phyloP scores from a whole-genome alignment of 2,888 invertebrate species.

The Ophion costatus region DNA sequence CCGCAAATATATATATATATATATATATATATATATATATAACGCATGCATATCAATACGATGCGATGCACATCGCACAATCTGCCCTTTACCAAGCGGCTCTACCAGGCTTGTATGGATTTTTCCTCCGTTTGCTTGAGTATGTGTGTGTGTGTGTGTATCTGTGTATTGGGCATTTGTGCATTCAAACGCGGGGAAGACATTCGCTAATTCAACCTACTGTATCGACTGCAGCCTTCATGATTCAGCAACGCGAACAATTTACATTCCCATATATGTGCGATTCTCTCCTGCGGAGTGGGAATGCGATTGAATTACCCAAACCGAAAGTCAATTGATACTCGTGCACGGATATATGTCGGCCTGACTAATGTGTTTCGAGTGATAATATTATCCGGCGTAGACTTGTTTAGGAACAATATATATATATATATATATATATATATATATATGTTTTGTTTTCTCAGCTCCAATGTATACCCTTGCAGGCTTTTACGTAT shows the following conservation, averaged over 20 bases:
- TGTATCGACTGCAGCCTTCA: slow-evolving; percentile 43
- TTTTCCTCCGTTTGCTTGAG: slow-evolving; percentile 27
- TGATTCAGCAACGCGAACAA: slow-evolving; percentile 43
- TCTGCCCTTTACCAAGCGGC: slow-evolving; percentile 22
- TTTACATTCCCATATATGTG: slow-evolving; percentile 18
- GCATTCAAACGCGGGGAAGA: slow-evolving; percentile 30
- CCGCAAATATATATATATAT: no score
- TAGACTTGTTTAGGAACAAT: no score
- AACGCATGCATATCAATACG: slow-evolving; percentile 62
- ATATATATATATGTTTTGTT: no score
- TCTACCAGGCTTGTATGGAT: slow-evolving; percentile 29
- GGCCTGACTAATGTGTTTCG: no score
- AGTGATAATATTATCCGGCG: no score
- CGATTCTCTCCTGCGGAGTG: neutral
- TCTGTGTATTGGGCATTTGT: slow-evolving; percentile 25
- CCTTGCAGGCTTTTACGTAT: no score
- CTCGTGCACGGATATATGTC: no score
- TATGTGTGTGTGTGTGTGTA: neutral
- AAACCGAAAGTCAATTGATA: neutral
- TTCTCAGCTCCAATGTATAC: no score
- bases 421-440: no score
- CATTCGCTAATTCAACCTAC: slow-evolving; percentile 46
- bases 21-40: slow-evolving; percentile 30
- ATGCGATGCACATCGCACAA: slow-evolving; percentile 57
- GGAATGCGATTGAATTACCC: slow-evolving; percentile 3